Base-by-base conservation (phyloP, 2,113 vertebrate genomes). In the Oryzias javanicus region DNA sequence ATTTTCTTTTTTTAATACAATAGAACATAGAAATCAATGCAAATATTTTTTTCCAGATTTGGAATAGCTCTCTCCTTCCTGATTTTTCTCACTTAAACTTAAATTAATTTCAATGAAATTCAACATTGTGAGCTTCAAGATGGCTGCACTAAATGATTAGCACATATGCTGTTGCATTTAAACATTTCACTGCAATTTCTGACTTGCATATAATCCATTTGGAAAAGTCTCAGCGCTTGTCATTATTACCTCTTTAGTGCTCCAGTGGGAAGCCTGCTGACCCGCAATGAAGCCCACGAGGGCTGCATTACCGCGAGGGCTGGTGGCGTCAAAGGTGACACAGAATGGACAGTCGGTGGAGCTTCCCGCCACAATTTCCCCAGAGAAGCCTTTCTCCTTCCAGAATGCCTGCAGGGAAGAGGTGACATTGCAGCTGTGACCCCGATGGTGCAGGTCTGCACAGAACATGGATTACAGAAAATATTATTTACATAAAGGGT, bases 261-360 rank as follows among this genome's bases (percentile, higher is more conserved):
- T 78, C 91, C 91, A 92, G 6, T 74, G 55, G 25, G 72, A 59
- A 12, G 88, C 89, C 55, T 86, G 84, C 19, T 73, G 48, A 1
- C 84, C 89, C 0, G 82, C 60, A 35, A 92, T 88, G 72, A 92
- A 90, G 13, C 91, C 91, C 7, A 92, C 84, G 71, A 92, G 67
- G 4, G 90, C 91, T 14, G 91, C 80, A 44, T 82, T 91, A 14
- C 88, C 88, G 1, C 42, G 40, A 35, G 80, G 79, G 55, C 78
- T 90, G 45, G 84, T 90, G 76, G 89, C 90, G 24, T 92, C 91
- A 22, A 84, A 91, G 41, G 89, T 92, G 16, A 91, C 74, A 15
- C 84, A 77, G 59, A 92, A 76, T 15, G 89, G 91, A 61, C 84
- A 88, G 1, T 58, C 70, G 4, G 41, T 63, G 3, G 79, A 84